These are phyloP conservation scores for Ivindomyrus marchei DNA, from an alignment of 2,113 vertebrate species.

Conservation along the genomic window DNA sequence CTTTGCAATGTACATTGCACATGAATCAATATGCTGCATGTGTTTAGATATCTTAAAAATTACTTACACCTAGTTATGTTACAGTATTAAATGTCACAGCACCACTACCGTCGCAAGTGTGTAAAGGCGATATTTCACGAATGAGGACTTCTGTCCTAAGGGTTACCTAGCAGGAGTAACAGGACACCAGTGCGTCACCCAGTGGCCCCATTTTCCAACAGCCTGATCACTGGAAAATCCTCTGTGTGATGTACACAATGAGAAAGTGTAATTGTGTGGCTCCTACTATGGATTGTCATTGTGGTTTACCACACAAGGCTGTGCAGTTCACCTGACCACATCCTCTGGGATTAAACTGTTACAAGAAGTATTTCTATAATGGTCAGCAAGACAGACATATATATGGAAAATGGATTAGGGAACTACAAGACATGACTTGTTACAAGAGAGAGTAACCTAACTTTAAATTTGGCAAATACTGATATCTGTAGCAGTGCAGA, in stretches of 20 bases:
- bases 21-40: not conserved
- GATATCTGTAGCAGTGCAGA: not conserved
- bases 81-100: not conserved
- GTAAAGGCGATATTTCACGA: not conserved
- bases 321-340: not conserved
- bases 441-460: not conserved
- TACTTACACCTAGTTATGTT: not conserved
- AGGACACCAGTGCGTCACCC: not conserved
- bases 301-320: not conserved
- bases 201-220: not conserved
- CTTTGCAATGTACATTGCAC: not conserved
- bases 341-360: not conserved
- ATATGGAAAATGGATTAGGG: not conserved
- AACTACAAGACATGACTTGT: not conserved
- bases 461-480: not conserved
- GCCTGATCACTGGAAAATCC: slow-evolving; percentile 4
- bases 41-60: not conserved
- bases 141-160: not conserved
- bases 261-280: not conserved
- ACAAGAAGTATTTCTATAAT: not conserved
- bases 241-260: not conserved
- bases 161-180: not conserved
- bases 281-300: not conserved
- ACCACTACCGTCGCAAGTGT: not conserved
- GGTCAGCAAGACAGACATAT: not conserved